Evolutionary conservation across 2,888 invertebrate species (phyloP).

Genomic region (Apodemia zela): DNA sequence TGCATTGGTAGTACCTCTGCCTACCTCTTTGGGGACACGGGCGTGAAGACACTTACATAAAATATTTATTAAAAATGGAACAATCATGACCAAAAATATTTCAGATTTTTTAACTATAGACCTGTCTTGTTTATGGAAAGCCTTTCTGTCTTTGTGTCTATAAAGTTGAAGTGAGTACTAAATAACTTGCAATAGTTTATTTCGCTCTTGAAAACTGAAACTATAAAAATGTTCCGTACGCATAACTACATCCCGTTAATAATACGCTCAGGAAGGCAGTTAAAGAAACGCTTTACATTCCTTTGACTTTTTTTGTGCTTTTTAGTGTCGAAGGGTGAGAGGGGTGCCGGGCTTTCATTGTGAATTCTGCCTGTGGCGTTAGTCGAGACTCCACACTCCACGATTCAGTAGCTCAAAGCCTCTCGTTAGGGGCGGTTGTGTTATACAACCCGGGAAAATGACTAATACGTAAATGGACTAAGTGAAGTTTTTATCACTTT

Average conservation of each 20-base stretch:
- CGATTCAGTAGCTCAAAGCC: slow-evolving; percentile 58
- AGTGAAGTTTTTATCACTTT: slow-evolving; percentile 53
- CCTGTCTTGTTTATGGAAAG: too few species aligned
- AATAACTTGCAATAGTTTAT: neutral
- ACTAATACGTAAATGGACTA: slow-evolving; percentile 20
- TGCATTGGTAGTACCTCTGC: too few species aligned
- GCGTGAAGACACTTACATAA: too few species aligned
- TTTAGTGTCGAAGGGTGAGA: slow-evolving; percentile 53
- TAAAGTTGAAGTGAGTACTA: too few species aligned
- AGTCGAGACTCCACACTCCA: slow-evolving; percentile 36
- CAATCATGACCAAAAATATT: too few species aligned
- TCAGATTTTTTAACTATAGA: too few species aligned
- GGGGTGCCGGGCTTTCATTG: slow-evolving; percentile 47
- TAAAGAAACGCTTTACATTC: slow-evolving; percentile 52
- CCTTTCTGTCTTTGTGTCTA: too few species aligned
- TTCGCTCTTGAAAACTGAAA: neutral
- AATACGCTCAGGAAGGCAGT: slow-evolving; percentile 33
- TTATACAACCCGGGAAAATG: slow-evolving; percentile 19
- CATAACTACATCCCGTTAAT: slow-evolving; percentile 18
- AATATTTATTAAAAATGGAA: too few species aligned
- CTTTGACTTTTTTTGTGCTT: slow-evolving; percentile 53
- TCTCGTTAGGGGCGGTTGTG: slow-evolving; percentile 57
- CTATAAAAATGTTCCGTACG: slow-evolving; percentile 7
- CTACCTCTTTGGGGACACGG: too few species aligned
- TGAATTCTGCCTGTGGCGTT: slow-evolving; percentile 46